These are phyloP conservation scores for Caradrina clavipalpis DNA, from an alignment of 2,888 invertebrate species.

Conservation along the genomic window DNA sequence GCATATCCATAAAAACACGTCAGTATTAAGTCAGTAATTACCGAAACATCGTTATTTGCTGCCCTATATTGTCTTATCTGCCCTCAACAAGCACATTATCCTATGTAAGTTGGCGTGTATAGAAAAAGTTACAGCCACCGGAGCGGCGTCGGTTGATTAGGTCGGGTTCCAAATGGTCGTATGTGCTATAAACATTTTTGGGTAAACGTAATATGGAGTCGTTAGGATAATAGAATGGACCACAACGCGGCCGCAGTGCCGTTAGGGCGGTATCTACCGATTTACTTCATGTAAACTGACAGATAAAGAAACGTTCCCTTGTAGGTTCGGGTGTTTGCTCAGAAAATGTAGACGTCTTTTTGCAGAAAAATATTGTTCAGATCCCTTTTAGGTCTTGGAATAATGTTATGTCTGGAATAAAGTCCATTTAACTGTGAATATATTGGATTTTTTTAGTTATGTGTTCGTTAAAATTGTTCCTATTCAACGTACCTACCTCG, in stretches of 20 bases:
- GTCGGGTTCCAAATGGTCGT: conserved; percentile 79
- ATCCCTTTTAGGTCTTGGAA: neutral
- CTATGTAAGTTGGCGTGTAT: conserved; percentile 62
- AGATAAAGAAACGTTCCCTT: conserved; percentile 68
- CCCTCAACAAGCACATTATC: conserved; percentile 64
- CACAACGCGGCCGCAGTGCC: conserved; percentile 66
- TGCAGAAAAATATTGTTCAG: conserved; percentile 11
- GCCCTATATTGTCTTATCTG: conserved; percentile 61
- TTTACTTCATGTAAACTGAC: conserved; percentile 74
- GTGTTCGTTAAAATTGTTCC: too few species aligned
- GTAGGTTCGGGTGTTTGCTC: conserved; percentile 37
- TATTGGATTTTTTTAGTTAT: too few species aligned
- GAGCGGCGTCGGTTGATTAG: conserved; percentile 85
- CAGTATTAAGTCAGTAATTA: conserved; percentile 51
- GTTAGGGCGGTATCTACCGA: conserved; percentile 63
- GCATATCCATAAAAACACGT: conserved; percentile 23
- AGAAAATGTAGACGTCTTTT: conserved; percentile 21
- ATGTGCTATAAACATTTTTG: conserved; percentile 86
- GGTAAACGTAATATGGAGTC: conserved; percentile 88
- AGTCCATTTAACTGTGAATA: too few species aligned
- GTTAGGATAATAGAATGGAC: conserved; percentile 88
- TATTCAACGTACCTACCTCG: too few species aligned
- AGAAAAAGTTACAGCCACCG: conserved; percentile 69
- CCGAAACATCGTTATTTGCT: conserved; percentile 50
- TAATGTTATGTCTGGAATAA: neutral